Conservation (phyloP, 2,113 vertebrate species). For the Butorides virescens region DNA sequence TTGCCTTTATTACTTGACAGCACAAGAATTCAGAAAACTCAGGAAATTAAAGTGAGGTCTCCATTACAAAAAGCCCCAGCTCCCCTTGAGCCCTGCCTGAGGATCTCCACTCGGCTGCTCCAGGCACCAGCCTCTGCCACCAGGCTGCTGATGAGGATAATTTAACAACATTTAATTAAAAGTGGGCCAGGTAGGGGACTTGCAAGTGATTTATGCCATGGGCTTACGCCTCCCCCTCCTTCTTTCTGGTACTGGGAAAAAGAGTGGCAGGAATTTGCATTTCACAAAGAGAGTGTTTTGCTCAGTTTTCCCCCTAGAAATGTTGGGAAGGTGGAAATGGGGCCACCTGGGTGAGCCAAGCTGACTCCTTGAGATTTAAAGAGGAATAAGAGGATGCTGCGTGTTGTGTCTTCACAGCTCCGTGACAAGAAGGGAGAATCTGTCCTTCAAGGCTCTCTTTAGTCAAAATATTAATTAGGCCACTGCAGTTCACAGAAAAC, state of each 20-base stretch:
- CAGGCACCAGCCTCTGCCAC: not conserved
- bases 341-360: not conserved
- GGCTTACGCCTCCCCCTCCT: not conserved
- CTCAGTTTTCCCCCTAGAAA: not conserved
- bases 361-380: not conserved
- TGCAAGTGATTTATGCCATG: not conserved
- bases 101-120: not conserved
- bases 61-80: rapidly evolving
- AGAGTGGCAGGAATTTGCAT: not conserved
- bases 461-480: conserved; percentile 51
- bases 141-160: not conserved
- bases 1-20: not conserved
- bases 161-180: not conserved
- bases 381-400: not conserved
- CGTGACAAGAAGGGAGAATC: not conserved
- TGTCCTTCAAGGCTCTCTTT: not conserved
- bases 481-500: not conserved
- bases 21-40: not conserved
- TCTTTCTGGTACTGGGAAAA: not conserved
- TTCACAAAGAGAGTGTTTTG: not conserved
- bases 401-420: conserved; percentile 22
- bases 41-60: not conserved
- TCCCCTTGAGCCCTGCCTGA: not conserved
- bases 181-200: not conserved
- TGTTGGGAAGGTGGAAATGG: not conserved